Percentiles rank a stretch among this genome's conserved stretches.
These are phyloP conservation scores for Chrysolophus pictus DNA, from an alignment of 2,797 vertebrate species.

Conservation along the genomic window DNA sequence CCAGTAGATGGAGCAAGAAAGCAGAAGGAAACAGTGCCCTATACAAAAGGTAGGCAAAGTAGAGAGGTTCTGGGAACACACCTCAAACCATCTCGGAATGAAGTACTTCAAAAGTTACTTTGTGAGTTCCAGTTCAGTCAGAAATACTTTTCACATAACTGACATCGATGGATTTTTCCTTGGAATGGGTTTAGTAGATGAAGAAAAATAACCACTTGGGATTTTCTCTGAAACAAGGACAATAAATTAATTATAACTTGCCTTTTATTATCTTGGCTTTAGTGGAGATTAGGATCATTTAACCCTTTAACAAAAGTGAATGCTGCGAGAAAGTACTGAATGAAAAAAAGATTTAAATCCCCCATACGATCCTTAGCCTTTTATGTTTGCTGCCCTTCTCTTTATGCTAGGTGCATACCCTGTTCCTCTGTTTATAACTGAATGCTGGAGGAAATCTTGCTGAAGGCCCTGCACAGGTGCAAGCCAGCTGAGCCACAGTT, in stretches of 20 bases:
- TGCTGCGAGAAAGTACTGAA: constrained; percentile 16
- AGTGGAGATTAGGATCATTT: constrained; percentile 32
- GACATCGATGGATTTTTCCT: constrained; percentile 33
- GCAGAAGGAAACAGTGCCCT: constrained; percentile 12
- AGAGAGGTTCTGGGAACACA: background rate
- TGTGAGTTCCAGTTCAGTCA: background rate
- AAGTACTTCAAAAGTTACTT: background rate
- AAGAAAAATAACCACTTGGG: constrained; percentile 45
- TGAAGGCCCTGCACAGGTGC: accelerated
- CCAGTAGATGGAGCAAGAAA: constrained; percentile 67
- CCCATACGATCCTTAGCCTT: background rate
- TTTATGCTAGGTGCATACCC: background rate
- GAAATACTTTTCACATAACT: background rate
- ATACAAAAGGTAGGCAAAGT: background rate
- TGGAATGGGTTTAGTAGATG: constrained; percentile 32
- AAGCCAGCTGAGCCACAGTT: background rate
- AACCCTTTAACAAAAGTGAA: constrained; percentile 41
- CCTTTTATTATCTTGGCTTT: constrained; percentile 51
- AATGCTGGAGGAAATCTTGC: background rate
- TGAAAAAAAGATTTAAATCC: background rate
- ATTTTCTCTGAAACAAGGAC: constrained; percentile 32
- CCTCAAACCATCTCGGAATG: background rate
- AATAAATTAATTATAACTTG: constrained; percentile 44
- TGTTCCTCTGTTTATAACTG: background rate
- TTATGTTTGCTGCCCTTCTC: background rate